phyloP scores from a whole-genome alignment of 2,888 invertebrate genomes.

The Amphipoea oculea region DNA sequence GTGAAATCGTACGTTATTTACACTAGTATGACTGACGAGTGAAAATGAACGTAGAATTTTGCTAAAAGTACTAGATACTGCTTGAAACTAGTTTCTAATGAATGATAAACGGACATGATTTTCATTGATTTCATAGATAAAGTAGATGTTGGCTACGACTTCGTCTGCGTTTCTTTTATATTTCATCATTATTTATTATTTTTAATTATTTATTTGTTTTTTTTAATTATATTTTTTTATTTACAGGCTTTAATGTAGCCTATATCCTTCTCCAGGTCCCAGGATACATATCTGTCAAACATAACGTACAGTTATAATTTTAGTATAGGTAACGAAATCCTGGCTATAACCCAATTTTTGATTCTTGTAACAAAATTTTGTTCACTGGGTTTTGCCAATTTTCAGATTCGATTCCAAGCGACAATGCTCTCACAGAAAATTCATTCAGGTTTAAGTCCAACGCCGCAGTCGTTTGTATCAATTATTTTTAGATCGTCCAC shows the following conservation, averaged over 20 bases:
- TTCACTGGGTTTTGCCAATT: not conserved
- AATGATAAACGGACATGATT: not conserved
- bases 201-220: no score
- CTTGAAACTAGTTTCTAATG: not conserved
- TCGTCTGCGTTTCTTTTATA: not conserved
- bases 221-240: no score
- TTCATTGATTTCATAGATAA: not conserved
- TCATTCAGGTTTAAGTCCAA: conserved; percentile 24
- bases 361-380: not conserved
- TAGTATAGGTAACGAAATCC: no score
- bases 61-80: not conserved
- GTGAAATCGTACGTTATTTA: conserved; percentile 50
- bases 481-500: conserved; percentile 32
- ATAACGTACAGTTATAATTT: no score
- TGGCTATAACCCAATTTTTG: not conserved
- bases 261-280: not conserved
- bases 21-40: conserved; percentile 6
- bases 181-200: no score
- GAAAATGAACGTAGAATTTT: conserved; percentile 16
- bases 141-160: not conserved
- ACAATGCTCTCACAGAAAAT: not conserved
- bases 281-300: not conserved
- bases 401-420: not conserved
- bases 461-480: conserved; percentile 7
- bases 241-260: not conserved